Base-by-base conservation (phyloP, 2,113 vertebrate genomes). In the Turdus rufiventris region DNA sequence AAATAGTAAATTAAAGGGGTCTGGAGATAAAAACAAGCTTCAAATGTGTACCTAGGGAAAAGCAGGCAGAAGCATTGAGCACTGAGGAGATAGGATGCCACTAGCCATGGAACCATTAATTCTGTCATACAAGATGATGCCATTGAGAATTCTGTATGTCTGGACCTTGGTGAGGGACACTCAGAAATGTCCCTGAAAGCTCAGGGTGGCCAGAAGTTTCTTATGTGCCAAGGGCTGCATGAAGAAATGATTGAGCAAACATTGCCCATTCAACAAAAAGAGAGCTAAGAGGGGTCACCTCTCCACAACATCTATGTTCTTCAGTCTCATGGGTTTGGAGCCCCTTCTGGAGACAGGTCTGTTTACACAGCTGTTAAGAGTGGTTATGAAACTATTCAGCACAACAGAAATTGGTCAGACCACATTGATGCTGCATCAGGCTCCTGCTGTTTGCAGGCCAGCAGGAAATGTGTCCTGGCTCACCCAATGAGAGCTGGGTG, bases 191-290 rank as follows among this genome's bases (percentile, higher is more conserved):
- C 75, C 6, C 12, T 53, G 33, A 43, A 63, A 24, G 36, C 43
- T 51, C 14, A 47, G 13, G 4, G 25, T 45, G 26, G 21, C 12
- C 61, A 60, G 34, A 72, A 60, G 17, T 71, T 74, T 74, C 60
- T 70, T 0, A 0, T 25, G 25, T n/a, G 23, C 23, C 34, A 31
- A 54, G 29, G 9, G 23, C 23, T 50, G 9, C 43, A 47, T 19
- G 14, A 54, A 13, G 34, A 85, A 66, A 60, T 45, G 8, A 38
- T 26, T 51, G 42, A 83, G 38, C 16, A 54, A 58, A 17, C 14
- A 28, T 4, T 67, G n/a, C 21, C 53, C 18, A 3, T 45, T 8
- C 48, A 54, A 40, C 19, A 45, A 31, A 80, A 51, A n/a, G 58
- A 29, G 24, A 51, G 25, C 29, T 60, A 24, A 70, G 45, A n/a